Evolutionary conservation across 2,888 invertebrate genomes (phyloP).

Genomic region (Melipona bicolor): DNA sequence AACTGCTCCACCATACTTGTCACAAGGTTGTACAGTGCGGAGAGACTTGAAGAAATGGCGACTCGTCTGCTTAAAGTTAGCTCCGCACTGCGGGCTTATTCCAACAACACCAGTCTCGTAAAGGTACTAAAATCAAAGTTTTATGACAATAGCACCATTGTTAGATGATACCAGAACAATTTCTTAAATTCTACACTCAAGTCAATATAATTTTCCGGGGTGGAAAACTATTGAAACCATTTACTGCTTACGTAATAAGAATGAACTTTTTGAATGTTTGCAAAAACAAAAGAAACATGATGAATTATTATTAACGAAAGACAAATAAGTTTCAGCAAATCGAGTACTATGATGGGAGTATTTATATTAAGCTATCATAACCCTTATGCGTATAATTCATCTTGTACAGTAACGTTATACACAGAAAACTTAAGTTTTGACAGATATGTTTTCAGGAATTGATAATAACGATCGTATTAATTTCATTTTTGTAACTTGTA

Average conservation of each 20-base stretch:
- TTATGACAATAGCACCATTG: not conserved
- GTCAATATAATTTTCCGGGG: not conserved
- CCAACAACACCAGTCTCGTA: constrained; percentile 79
- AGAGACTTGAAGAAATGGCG: constrained; percentile 80
- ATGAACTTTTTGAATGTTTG: constrained; percentile 26
- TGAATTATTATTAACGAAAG: constrained; percentile 8
- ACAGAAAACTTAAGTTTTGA: constrained; percentile 17
- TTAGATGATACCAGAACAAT: not conserved
- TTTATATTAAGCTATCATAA: constrained; percentile 40
- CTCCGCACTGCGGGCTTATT: constrained; percentile 79
- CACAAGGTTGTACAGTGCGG: constrained; percentile 26
- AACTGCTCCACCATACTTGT: constrained; percentile 6
- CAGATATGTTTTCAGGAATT: constrained; percentile 8
- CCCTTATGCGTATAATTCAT: constrained; percentile 18
- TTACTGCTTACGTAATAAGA: constrained; percentile 75
- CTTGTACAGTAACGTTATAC: not conserved
- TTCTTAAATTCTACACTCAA: not conserved
- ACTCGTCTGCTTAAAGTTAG: constrained; percentile 82
- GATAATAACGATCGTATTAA: not conserved
- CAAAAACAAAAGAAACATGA: constrained; percentile 22
- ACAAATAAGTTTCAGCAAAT: constrained; percentile 4
- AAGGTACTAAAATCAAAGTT: constrained; percentile 75
- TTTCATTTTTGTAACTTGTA: not conserved
- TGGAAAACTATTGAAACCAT: constrained; percentile 30
- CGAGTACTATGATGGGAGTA: not conserved